These are phyloP conservation scores for Drosophila bocqueti DNA, from an alignment of 1,140 invertebrate genomes.

Conservation along the genomic window DNA sequence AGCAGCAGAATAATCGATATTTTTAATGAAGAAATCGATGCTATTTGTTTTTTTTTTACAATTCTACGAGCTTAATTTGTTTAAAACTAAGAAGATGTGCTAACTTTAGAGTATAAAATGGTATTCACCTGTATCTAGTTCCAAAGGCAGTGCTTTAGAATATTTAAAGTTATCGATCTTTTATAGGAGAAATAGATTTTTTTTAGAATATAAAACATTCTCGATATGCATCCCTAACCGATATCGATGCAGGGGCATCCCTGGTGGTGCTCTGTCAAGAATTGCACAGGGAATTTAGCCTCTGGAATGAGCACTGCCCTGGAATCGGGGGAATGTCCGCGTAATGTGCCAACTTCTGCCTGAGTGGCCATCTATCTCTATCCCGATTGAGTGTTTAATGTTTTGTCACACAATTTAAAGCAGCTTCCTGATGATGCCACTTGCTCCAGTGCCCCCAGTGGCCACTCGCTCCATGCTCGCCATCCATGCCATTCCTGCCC, in stretches of 20 bases:
- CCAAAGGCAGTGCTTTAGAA: too few relatives aligned
- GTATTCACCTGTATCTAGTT: too few relatives aligned
- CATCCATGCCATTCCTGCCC: background rate
- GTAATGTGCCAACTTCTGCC: conserved; percentile 46
- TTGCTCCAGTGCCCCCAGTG: conserved; percentile 8
- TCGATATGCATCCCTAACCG: background rate
- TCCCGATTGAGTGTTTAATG: conserved; percentile 63
- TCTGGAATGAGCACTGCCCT: too few relatives aligned
- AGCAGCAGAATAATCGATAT: background rate
- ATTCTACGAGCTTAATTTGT: too few relatives aligned
- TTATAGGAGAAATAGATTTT: too few relatives aligned
- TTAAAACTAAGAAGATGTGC: too few relatives aligned
- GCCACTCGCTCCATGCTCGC: background rate
- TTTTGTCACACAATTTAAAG: conserved; percentile 74
- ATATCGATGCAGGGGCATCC: background rate
- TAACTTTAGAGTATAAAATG: too few relatives aligned
- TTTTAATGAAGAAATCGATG: background rate
- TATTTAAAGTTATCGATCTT: too few relatives aligned
- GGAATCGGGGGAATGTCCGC: background rate
- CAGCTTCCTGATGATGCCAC: conserved; percentile 50
- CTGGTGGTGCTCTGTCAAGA: background rate
- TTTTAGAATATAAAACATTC: too few relatives aligned
- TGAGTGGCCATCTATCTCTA: conserved; percentile 37
- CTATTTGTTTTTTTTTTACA: too few relatives aligned
- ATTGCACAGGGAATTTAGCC: background rate